Evolutionary conservation across 2,797 vertebrate species (phyloP), one percentile per base, ranked within the genome.

Genomic region (Eulemur mongoz): DNA sequence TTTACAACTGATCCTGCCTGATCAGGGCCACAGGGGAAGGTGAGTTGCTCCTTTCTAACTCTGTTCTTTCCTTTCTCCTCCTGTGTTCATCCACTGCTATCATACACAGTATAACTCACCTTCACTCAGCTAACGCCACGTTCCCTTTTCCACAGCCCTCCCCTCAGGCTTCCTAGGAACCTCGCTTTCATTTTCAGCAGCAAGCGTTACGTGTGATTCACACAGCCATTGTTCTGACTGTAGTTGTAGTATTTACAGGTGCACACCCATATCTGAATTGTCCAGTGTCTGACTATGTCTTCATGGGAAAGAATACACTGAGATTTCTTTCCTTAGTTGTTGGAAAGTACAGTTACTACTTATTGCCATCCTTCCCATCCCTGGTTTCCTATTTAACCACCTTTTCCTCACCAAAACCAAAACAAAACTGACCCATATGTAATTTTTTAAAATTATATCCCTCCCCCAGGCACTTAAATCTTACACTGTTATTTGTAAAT

Each of bases 391-490:
- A 27, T 80, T 75, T 95, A 95, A 95, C 63, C 27, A 61, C 35
- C 72, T 73, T 80, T 45, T 76, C 88, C 91, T 95, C 89, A 89
- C 76, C 73, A 94, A 89, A 96, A 94, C 45, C 43, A 86, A 91
- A 95, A 69, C 63, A 94, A 90, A 92, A 95, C 45, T 43, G 79
- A 95, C 72, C 67, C 80, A 82, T 81, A 78, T 35, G 3, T 89
- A 59, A 95, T 30, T 98, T 95, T 79, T 52, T 89, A 92, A 72
- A 92, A 96, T 94, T 95, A 80, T 65, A 96, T 95, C 95, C 73
- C 87, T 95, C 38, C 94, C 97, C 97, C 88, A 98, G 98, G 98
- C 98, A 98, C 98, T 98, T 99, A 98, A 97, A 98, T 97, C 95
- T 97, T 94, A 95, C 76, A 83, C n/a, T 97, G 97, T 95, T 95